Percentiles rank a stretch among this genome's conserved stretches.
phyloP scores from a whole-genome alignment of 2,888 invertebrate species.

The Gymnocheta viridis region DNA sequence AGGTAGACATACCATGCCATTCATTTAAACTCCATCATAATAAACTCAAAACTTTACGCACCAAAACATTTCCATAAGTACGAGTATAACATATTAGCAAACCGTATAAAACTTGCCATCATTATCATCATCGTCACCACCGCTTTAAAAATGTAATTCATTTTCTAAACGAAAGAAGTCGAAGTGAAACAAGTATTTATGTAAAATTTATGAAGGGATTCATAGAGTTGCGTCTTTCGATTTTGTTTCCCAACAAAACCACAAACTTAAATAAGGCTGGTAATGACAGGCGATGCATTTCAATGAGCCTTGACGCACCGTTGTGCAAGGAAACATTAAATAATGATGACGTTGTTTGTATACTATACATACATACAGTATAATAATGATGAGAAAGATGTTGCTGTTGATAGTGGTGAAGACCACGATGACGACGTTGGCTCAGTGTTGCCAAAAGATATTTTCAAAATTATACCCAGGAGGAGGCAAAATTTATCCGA shows the following conservation, averaged over 20 bases:
- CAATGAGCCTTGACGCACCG: constrained; percentile 59
- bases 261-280: constrained; percentile 60
- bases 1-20: constrained; percentile 30
- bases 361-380: too few species aligned
- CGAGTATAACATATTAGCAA: background rate
- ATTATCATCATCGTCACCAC: constrained; percentile 15
- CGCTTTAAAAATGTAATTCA: constrained; percentile 38
- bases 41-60: constrained; percentile 20
- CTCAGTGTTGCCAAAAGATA: too few species aligned
- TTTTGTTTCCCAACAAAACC: constrained; percentile 36
- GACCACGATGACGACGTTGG: background rate
- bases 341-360: constrained; percentile 17
- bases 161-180: constrained; percentile 21
- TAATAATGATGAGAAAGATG: constrained; percentile 21
- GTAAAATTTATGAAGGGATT: constrained; percentile 38
- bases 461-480: too few species aligned
- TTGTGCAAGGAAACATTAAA: constrained; percentile 35
- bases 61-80: constrained; percentile 14
- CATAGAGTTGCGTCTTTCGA: constrained; percentile 14
- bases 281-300: constrained; percentile 68
- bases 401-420: constrained; percentile 24
- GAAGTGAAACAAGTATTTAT: constrained; percentile 6
- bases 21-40: constrained; percentile 6
- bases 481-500: too few species aligned
- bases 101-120: constrained; percentile 1